Conservation (phyloP, 2,113 vertebrate genomes). For the Trochalopteron elliotii region DNA sequence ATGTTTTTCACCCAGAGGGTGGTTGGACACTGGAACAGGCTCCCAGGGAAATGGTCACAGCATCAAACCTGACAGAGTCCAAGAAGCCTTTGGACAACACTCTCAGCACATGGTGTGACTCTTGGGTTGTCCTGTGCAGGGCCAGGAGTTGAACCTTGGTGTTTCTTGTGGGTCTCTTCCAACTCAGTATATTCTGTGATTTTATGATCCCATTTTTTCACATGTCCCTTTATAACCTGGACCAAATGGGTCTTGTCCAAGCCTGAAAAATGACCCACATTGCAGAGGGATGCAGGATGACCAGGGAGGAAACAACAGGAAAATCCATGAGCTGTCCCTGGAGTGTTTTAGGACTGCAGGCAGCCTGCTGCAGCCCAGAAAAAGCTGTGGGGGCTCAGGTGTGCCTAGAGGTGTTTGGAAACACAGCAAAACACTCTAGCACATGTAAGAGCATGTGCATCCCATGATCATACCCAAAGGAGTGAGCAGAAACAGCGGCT, state of each 20-base stretch:
- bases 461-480: fast-evolving
- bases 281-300: not conserved
- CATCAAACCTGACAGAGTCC: not conserved
- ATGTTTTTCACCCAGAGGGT: not conserved
- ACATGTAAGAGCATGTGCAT: fast-evolving
- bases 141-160: not conserved
- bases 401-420: not conserved
- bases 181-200: not conserved
- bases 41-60: not conserved
- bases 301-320: not conserved
- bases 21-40: not conserved
- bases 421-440: not conserved
- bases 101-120: not conserved
- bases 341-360: not conserved
- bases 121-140: not conserved
- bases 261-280: not conserved
- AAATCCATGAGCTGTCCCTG: not conserved
- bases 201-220: not conserved
- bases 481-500: not conserved
- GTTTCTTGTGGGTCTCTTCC: not conserved
- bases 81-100: not conserved
- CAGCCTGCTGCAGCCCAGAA: not conserved
- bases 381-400: not conserved
- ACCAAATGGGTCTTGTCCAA: fast-evolving
- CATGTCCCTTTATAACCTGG: not conserved